Conservation (phyloP, 64 coral and sea anemone genomes). For the Acropora yongei region DNA sequence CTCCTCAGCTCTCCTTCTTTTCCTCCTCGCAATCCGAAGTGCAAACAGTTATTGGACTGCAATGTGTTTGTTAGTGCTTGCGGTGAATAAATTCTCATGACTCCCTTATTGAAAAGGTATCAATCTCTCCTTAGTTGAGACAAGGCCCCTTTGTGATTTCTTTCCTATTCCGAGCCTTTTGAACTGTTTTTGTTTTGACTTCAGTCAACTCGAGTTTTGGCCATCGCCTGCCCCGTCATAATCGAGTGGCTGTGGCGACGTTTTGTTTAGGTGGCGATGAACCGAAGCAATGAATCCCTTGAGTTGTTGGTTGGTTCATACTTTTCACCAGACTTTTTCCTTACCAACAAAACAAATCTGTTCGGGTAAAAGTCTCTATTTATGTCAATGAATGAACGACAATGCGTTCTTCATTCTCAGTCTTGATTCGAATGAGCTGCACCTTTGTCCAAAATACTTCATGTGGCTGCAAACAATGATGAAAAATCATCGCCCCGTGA, state of each 20-base stretch:
- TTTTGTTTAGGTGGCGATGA: not conserved
- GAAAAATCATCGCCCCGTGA: too few relatives aligned
- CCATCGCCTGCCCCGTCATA: not conserved
- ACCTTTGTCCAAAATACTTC: too few relatives aligned
- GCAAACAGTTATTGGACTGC: not conserved
- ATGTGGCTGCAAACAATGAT: too few relatives aligned
- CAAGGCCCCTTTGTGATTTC: too few relatives aligned
- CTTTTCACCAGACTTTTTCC: not conserved
- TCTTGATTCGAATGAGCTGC: too few relatives aligned
- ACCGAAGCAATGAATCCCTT: not conserved
- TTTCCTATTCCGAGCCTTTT: too few relatives aligned
- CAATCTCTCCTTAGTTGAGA: too few relatives aligned
- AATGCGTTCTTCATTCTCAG: too few relatives aligned
- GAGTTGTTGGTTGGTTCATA: not conserved
- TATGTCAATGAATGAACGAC: too few relatives aligned
- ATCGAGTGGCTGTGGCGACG: too few relatives aligned
- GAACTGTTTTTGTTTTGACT: too few relatives aligned
- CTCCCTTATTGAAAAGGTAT: not conserved
- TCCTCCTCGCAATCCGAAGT: not conserved
- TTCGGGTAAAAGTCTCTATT: not conserved
- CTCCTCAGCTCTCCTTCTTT: not conserved
- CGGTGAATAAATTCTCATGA: constrained; percentile 16
- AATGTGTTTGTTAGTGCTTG: constrained; percentile 20
- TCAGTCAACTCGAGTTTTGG: too few relatives aligned
- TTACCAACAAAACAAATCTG: not conserved